Evolutionary conservation across 2,888 invertebrate species (phyloP), one percentile per base, ranked within the genome.

Genomic region (Xestia ashworthii): DNA sequence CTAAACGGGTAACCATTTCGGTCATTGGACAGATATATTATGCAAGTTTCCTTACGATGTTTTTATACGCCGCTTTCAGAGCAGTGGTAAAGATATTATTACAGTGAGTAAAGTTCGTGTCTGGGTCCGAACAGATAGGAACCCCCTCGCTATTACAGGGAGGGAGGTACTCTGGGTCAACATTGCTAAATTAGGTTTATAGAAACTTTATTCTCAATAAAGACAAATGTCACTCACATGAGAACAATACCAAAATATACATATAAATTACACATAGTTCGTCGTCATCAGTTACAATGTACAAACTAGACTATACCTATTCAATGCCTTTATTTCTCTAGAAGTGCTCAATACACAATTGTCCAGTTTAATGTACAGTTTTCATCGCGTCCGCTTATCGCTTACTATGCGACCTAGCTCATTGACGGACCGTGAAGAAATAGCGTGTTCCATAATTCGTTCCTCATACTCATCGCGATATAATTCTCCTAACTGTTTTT

Each of bases 381-480:
- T 22, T 5, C 5, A 62, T 16, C 9, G 77, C 79, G 11, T 19
- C 12, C 32, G 81, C 85, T 69, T 46, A 5, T 41, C 79, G 77
- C 74, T 79, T 4, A 5, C 55, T 41, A 11, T 58, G 25, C 0
- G 67, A 73, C 83, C 72, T 44, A 8, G 41, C 77, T 75, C 19
- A 38, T 38, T 65, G 44, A 19, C 72, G 41, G 69, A 81, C 75
- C 87, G 77, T 83, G 85, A 87, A 85, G 67, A 69, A 77, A 78
- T 81, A 55, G 88, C 88, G 79, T 87, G 86, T 76, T 68, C 48
- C 53, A 73, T 68, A 71, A 87, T 76, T 85, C 32, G 64, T 87
- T 87, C 88, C 88, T 87, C 79, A 75, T 87, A 76, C 79, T 78
- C 68, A 60, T 60, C 71, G 65, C 75, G 62, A 60, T 82, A 74